Percentiles rank a stretch among this genome's conserved stretches.
Evolutionary conservation across 2,888 invertebrate species (phyloP).

Genomic region (Nemotelus pantherinus): DNA sequence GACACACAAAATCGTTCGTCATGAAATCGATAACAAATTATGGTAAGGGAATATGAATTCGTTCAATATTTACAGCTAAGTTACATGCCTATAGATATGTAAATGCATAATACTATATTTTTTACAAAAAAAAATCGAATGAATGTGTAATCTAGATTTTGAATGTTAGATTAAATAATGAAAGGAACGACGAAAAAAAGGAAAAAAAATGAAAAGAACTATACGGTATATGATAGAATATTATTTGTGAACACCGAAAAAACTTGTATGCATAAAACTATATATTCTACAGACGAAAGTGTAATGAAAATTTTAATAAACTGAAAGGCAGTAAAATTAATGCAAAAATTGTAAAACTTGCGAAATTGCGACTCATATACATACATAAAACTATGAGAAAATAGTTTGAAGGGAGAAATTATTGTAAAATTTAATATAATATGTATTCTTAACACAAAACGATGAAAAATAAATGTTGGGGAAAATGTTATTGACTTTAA

Average conservation of each 20-base stretch:
- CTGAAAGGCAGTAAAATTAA: neutral
- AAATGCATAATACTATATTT: conserved; percentile 28
- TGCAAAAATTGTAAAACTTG: neutral
- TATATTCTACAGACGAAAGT: conserved; percentile 7
- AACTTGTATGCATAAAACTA: neutral
- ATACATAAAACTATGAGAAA: neutral
- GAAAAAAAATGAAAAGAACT: neutral
- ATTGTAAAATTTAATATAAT: conserved; percentile 27
- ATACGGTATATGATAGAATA: too few species aligned
- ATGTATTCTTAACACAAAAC: conserved; percentile 2
- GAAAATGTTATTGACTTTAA: too few species aligned
- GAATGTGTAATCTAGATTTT: conserved; percentile 19
- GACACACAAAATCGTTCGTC: too few species aligned
- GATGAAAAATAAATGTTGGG: conserved; percentile 17
- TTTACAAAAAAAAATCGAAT: conserved; percentile 22
- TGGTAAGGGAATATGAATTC: too few species aligned
- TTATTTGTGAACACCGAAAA: too few species aligned
- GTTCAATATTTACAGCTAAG: too few species aligned
- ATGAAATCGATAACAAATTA: too few species aligned
- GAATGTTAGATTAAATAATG: conserved; percentile 20
- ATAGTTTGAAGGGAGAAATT: neutral
- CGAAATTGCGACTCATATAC: neutral
- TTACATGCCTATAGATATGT: too few species aligned
- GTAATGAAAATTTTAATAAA: conserved; percentile 10
- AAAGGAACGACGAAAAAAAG: neutral